phyloP scores from a whole-genome alignment of 2,797 vertebrate species.

The Falco naumanni region DNA sequence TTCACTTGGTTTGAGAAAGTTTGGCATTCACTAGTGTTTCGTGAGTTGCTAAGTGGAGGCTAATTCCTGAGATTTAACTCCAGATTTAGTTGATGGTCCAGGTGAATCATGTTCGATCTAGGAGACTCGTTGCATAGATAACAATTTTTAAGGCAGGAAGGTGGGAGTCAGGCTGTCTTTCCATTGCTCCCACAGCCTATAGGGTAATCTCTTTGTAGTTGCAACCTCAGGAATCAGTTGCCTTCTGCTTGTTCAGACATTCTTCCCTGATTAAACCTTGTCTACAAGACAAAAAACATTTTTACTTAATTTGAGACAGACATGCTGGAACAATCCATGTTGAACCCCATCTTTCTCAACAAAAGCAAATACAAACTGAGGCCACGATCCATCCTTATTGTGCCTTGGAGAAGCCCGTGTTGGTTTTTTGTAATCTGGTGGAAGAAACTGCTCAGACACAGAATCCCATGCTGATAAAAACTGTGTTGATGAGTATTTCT shows the following conservation, averaged over 20 bases:
- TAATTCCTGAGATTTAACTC: not conserved
- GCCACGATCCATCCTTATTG: not conserved
- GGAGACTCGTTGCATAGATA: not conserved
- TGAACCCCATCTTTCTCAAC: not conserved
- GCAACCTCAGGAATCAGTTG: rapidly evolving
- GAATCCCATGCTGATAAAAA: not conserved
- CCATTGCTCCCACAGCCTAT: not conserved
- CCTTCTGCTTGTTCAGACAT: not conserved
- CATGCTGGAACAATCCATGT: not conserved
- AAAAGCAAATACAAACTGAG: not conserved
- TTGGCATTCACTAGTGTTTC: not conserved
- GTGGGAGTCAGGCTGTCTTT: not conserved
- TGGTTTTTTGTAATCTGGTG: not conserved
- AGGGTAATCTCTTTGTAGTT: not conserved
- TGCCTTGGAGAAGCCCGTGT: not conserved
- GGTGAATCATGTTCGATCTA: not conserved
- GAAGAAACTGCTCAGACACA: not conserved
- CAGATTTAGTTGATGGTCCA: not conserved
- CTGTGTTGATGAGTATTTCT: not conserved
- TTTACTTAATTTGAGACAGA: not conserved
- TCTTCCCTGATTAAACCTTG: not conserved
- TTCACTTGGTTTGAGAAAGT: not conserved
- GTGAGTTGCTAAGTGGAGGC: not conserved
- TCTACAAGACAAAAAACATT: rapidly evolving
- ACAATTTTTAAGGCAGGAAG: not conserved